Base-by-base conservation (phyloP, 2,113 vertebrate genomes). In the Cairina moschata region DNA sequence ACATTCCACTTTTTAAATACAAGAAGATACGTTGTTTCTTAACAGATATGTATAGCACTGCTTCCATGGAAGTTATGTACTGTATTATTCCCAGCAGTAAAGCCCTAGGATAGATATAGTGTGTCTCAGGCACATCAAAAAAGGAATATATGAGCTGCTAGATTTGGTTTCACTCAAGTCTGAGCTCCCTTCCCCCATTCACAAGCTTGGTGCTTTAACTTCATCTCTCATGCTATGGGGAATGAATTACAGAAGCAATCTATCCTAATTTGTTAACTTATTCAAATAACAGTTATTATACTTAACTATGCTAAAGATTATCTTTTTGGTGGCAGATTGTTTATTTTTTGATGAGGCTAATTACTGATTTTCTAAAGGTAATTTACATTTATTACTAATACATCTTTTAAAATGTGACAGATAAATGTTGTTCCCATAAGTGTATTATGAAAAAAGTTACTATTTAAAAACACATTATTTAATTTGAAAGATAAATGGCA, bases 371-470 rank as follows among this genome's bases (percentile, higher is more conserved):
- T 98, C 98, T 97, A 98, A 98, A 98, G 98, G 98, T 98, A 98
- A 98, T 98, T 98, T 98, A 98, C 98, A 98, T 98, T 98, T 98
- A 98, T 98, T 98, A 98, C 98, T 98, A 98, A 98, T 98, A 98
- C 97, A 98, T 98, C 98, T 98, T 97, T 98, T 98, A 98, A 98
- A 98, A 98, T 98, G 98, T 98, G 98, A 98, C 98, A 98, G 98
- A 98, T 98, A 98, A 98, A 98, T 98, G 98, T 98, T 98, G 98
- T 98, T 98, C 98, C 98, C 98, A 98, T 98, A 98, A 98, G 97
- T 98, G 98, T 98, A 98, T 98, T 98, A 98, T 98, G 98, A 98
- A 98, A 98, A 98, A 98, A 98, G 98, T 98, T 98, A 98, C 98
- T 98, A 98, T 98, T 98, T 98, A 98, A 98, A 98, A 98, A 98